A percentile compares a stretch with the other conserved stretches of the same genome.
phyloP scores from a whole-genome alignment of 2,797 vertebrate genomes.

The Knipowitschia caucasica region DNA sequence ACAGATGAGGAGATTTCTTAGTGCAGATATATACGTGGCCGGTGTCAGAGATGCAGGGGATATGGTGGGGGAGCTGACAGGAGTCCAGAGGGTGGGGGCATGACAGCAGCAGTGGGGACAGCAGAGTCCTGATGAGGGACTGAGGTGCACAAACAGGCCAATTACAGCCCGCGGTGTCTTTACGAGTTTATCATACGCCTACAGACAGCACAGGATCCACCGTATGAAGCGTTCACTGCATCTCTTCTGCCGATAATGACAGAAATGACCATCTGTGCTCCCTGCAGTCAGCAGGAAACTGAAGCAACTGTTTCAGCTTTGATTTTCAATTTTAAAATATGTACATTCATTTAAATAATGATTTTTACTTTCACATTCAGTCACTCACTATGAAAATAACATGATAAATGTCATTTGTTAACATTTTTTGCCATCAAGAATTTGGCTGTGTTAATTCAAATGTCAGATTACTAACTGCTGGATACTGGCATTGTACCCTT shows the following conservation, averaged over 20 bases:
- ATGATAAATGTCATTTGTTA: background rate
- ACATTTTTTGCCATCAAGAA: too few relatives aligned
- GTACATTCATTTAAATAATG: background rate
- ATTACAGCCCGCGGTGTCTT: slow-evolving; percentile 32
- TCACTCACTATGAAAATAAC: background rate
- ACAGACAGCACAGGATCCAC: slow-evolving; percentile 19
- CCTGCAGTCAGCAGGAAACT: slow-evolving; percentile 10
- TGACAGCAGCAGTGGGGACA: slow-evolving; percentile 19
- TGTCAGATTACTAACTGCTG: too few relatives aligned
- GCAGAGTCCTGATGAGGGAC: slow-evolving; percentile 31
- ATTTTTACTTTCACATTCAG: background rate
- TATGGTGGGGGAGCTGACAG: slow-evolving; percentile 37
- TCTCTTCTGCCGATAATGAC: slow-evolving; percentile 23
- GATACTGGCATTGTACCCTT: too few relatives aligned
- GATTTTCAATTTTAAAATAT: background rate
- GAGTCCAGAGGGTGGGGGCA: slow-evolving; percentile 43
- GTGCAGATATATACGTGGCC: slow-evolving; percentile 35
- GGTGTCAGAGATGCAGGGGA: slow-evolving; percentile 40
- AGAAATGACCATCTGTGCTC: slow-evolving; percentile 47
- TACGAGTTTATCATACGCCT: slow-evolving; percentile 41
- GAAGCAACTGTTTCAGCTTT: slow-evolving; percentile 5
- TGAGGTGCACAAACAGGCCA: slow-evolving; percentile 43
- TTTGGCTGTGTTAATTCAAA: too few relatives aligned
- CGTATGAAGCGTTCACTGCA: slow-evolving; percentile 24
- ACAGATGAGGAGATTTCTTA: slow-evolving; percentile 54